Base-by-base conservation (phyloP, 2,797 vertebrate species). In the Pelochelys cantorii region DNA sequence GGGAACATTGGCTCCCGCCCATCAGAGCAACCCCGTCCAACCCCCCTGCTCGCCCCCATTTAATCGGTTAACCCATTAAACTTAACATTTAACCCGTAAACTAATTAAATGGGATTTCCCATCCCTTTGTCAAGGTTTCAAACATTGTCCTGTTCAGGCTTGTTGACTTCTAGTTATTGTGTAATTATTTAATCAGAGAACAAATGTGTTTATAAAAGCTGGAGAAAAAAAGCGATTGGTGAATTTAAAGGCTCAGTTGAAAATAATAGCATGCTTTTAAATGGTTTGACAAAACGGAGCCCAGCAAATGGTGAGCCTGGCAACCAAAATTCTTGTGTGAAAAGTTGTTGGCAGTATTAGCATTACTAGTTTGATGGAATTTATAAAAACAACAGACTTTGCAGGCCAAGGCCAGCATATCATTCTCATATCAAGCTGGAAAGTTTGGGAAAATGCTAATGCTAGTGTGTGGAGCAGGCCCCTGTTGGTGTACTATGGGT, bases 151-250 rank as follows among this genome's bases (percentile, higher is more conserved):
- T 11, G 9, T 34, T 56, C 54, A 37, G 52, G 42, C 62, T 52
- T 56, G 52, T 74, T 62, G 42, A 34, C 54, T 56, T 65, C 53
- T 54, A 54, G 34, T 84, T 56, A 18, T 20, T 31, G n/a, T 25
- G n/a, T 74, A 56, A 42, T 84, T 74, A 74, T 37, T 68, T 74
- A 84, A 74, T 74, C 65, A 74, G 83, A 71, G n/a, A 62, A 84
- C 62, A 84, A 71, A 8, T 65, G 71, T 83, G 52, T 92, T 77
- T 90, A 80, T 71, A 85, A 56, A 83, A 56, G 23, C 52, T 13
- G 27, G 65, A 12, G 54, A 81, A 86, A 85, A 65, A 6, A 5
- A 42, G 18, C 48, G 10, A 18, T 81, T 23, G 54, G 57, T 87
- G 88, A 55, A 81, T 1, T 3, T 34, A 20, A 84, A 71, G 34